These are phyloP conservation scores for Epistrophella euchroma DNA, from an alignment of 2,888 invertebrate species.

Conservation along the genomic window DNA sequence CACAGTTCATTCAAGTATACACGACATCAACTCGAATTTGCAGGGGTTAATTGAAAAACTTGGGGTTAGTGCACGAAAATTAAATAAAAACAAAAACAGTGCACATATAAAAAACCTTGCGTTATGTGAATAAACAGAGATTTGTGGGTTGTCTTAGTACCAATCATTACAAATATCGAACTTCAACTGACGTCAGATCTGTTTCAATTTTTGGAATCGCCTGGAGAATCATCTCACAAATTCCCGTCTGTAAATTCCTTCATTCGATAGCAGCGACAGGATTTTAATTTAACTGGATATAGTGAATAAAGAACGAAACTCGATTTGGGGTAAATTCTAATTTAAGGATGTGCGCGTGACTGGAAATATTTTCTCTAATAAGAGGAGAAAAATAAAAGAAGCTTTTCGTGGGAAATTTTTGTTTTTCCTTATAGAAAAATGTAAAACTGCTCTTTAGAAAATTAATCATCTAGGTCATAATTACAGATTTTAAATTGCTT, in stretches of 20 bases:
- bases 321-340: neutral
- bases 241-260: slow-evolving; percentile 6
- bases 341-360: slow-evolving; percentile 35
- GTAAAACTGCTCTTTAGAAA: slow-evolving; percentile 43
- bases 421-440: neutral
- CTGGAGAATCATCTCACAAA: slow-evolving; percentile 54
- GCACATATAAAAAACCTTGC: slow-evolving; percentile 45
- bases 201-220: slow-evolving; percentile 59
- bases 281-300: neutral
- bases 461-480: slow-evolving; percentile 67
- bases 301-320: slow-evolving; percentile 6
- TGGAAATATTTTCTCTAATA: neutral
- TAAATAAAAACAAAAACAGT: slow-evolving; percentile 62
- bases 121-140: slow-evolving; percentile 53
- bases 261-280: slow-evolving; percentile 53
- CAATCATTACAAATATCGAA: slow-evolving; percentile 84
- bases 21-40: neutral
- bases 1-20: neutral
- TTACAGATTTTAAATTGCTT: slow-evolving; percentile 67
- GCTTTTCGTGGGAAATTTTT: slow-evolving; percentile 17
- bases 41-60: neutral
- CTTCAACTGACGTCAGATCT: slow-evolving; percentile 82
- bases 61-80: slow-evolving; percentile 38
- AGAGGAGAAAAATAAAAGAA: neutral
- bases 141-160: slow-evolving; percentile 79